Base-by-base conservation (phyloP, 2,797 vertebrate genomes). In the Mallotus villosus region DNA sequence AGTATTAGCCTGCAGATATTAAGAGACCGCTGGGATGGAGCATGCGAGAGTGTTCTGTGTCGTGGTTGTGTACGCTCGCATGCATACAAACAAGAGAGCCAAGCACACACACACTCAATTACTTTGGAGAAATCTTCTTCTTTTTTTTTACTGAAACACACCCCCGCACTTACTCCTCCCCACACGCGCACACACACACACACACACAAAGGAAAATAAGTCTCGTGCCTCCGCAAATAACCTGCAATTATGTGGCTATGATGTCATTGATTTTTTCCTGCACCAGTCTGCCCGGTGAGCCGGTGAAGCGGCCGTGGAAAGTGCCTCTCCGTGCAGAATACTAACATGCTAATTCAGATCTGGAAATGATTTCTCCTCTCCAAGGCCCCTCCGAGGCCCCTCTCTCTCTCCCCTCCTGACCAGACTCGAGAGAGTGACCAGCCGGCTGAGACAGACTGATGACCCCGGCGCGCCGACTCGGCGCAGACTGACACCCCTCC, bases 191-290 rank as follows among this genome's bases (percentile, higher is more conserved):
- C 65, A 80, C 70, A n/a, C 62, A 66, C 37, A 53, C 53, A 58
- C 57, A 1, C 78, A 78, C 69, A 12, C 19, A 46, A 22, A 72
- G 17, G 4, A 70, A 59, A 51, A 46, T 21, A 70, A 75, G 82
- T 83, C 88, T 85, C 76, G 70, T 90, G 90, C 82, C 84, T 87
- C 81, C 37, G 84, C 81, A 78, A 86, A 82, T 84, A 92, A 90
- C 88, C 74, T 90, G 85, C 86, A 92, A 93, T 94, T 92, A 93
- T 93, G 91, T 92, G 91, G 92, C 90, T 85, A 90, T 93, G 91
- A 92, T 92, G 92, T 92, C 92, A 93, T 89, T 84, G 89, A 91
- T 34, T 92, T 92, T 92, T 79, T n/a, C n/a, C 85, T 89, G 86
- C 88, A 82, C 76, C 78, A 80, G 86, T 87, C 46, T 84, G 81